These are phyloP conservation scores for Drepana falcataria DNA, from an alignment of 2,888 invertebrate genomes.

Conservation along the genomic window DNA sequence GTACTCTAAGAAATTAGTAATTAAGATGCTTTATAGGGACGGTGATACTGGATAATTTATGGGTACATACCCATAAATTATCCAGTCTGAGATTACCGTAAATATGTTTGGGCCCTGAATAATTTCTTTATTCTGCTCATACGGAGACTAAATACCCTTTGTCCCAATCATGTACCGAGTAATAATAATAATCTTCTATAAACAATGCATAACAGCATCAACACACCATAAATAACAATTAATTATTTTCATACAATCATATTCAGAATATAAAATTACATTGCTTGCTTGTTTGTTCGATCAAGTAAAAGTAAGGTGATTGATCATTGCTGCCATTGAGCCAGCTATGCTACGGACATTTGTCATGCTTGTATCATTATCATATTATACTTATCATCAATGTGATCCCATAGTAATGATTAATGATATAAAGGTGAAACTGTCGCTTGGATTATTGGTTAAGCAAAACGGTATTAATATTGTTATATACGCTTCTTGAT, in stretches of 20 bases:
- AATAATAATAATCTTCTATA: no score
- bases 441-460: background rate
- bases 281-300: background rate
- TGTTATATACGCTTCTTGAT: background rate
- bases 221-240: background rate
- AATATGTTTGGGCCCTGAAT: no score
- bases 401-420: background rate
- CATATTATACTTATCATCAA: background rate
- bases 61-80: no score
- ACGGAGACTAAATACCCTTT: no score
- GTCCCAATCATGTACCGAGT: no score
- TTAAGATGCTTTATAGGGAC: no score
- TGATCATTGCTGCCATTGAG: constrained; percentile 15
- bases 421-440: constrained; percentile 3
- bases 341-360: constrained; percentile 13
- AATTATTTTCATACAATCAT: constrained; percentile 11
- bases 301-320: constrained; percentile 8
- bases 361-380: constrained; percentile 10
- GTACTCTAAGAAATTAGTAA: no score
- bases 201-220: background rate
- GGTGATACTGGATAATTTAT: no score
- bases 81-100: no score
- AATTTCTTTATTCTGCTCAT: no score
- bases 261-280: constrained; percentile 11
- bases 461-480: background rate